These are phyloP conservation scores for Mythimna lalbum DNA, from an alignment of 2,888 invertebrate species.

Conservation along the genomic window DNA sequence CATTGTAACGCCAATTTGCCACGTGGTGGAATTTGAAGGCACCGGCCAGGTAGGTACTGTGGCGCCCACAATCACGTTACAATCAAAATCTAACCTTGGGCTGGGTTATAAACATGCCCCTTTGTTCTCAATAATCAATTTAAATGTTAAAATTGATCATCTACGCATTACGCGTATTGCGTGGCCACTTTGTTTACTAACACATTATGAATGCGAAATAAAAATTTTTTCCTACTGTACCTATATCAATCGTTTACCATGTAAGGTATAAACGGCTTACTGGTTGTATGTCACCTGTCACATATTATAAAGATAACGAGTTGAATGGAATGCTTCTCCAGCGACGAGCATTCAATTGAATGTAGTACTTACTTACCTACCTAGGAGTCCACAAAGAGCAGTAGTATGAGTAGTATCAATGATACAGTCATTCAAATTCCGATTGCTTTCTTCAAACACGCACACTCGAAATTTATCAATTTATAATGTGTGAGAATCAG, in stretches of 20 bases:
- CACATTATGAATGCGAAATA: conserved; percentile 76
- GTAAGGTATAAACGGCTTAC: conserved; percentile 78
- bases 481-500: conserved; percentile 57
- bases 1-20: conserved; percentile 61
- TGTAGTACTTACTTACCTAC: conserved; percentile 5
- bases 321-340: conserved; percentile 71
- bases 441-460: conserved; percentile 56
- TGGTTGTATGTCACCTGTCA: conserved; percentile 85
- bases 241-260: conserved; percentile 78
- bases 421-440: conserved; percentile 36
- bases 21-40: conserved; percentile 56
- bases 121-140: conserved; percentile 69
- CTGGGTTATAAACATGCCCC: conserved; percentile 59
- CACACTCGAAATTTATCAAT: conserved; percentile 48
- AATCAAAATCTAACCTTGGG: conserved; percentile 66
- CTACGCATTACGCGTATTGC: conserved; percentile 70
- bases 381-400: conserved; percentile 59
- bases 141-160: conserved; percentile 70
- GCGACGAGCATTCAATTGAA: conserved; percentile 38
- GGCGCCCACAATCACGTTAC: conserved; percentile 46
- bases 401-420: conserved; percentile 41
- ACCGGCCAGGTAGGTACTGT: conserved; percentile 22
- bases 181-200: conserved; percentile 77
- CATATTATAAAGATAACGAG: conserved; percentile 74
- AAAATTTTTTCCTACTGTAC: conserved; percentile 68